Percentiles rank a stretch among this genome's conserved stretches.
phyloP scores from a whole-genome alignment of 2,888 invertebrate genomes.

The Philhelius pedissequus region DNA sequence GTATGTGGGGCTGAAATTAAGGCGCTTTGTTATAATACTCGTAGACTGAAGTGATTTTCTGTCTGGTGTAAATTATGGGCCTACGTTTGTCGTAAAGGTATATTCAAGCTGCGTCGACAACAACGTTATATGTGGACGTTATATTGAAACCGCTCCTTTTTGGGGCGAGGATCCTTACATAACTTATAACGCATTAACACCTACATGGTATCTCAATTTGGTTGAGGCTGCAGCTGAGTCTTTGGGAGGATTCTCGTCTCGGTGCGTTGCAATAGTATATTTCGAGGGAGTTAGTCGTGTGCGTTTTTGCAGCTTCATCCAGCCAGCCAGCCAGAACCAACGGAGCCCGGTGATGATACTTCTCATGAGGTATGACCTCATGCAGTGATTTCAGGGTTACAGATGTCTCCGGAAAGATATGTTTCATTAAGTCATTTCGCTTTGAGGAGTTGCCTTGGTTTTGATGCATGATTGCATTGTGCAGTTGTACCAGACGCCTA shows the following conservation, averaged over 20 bases:
- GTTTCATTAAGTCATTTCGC: conserved; percentile 66
- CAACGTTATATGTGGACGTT: too few species aligned
- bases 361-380: conserved; percentile 57
- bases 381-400: conserved; percentile 67
- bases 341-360: too few species aligned
- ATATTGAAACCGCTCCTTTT: conserved; percentile 67
- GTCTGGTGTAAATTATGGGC: conserved; percentile 62
- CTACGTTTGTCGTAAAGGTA: conserved; percentile 2
- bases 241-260: not conserved
- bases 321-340: too few species aligned
- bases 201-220: conserved; percentile 67
- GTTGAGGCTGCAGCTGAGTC: conserved; percentile 27
- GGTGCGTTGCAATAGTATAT: conserved; percentile 17
- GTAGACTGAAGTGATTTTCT: conserved; percentile 23
- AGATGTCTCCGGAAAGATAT: conserved; percentile 63
- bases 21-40: conserved; percentile 22
- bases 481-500: conserved; percentile 59
- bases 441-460: conserved; percentile 38
- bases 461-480: conserved; percentile 56
- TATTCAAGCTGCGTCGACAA: not conserved
- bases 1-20: conserved; percentile 36
- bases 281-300: not conserved
- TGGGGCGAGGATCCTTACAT: conserved; percentile 67
- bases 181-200: conserved; percentile 69
- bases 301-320: not conserved